phyloP scores from a whole-genome alignment of 2,797 vertebrate species.

The Trachops cirrhosus region DNA sequence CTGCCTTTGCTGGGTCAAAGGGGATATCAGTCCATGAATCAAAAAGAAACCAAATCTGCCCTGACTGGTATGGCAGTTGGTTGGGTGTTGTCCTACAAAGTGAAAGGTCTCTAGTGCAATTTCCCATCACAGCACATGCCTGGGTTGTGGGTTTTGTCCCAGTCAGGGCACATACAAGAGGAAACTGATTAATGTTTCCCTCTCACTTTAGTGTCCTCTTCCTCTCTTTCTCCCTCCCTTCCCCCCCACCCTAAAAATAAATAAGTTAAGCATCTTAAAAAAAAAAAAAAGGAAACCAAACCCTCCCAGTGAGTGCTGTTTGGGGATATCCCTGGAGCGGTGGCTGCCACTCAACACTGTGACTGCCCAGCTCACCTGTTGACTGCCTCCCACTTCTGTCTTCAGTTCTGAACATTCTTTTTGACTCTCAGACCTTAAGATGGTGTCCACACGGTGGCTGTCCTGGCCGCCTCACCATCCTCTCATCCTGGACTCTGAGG shows the following conservation, averaged over 20 bases:
- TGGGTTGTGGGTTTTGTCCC: not conserved
- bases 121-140: not conserved
- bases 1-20: not conserved
- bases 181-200: not conserved
- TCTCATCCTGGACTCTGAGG: too few species aligned
- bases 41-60: not conserved
- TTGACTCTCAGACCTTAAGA: not conserved
- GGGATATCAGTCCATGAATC: not conserved
- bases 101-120: not conserved
- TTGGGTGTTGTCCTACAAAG: not conserved
- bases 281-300: not conserved
- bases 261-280: not conserved
- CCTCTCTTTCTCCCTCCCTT: not conserved
- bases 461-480: fast-evolving
- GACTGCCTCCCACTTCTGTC: not conserved
- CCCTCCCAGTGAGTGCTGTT: not conserved
- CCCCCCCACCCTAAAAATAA: not conserved
- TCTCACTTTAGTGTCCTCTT: not conserved
- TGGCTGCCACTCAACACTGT: not conserved
- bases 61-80: not conserved
- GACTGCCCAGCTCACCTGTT: not conserved
- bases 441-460: fast-evolving
- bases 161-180: not conserved
- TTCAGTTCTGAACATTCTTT: not conserved
- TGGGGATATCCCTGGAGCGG: not conserved